phyloP scores from a whole-genome alignment of 2,113 vertebrate genomes.

The Actinemys pallida region DNA sequence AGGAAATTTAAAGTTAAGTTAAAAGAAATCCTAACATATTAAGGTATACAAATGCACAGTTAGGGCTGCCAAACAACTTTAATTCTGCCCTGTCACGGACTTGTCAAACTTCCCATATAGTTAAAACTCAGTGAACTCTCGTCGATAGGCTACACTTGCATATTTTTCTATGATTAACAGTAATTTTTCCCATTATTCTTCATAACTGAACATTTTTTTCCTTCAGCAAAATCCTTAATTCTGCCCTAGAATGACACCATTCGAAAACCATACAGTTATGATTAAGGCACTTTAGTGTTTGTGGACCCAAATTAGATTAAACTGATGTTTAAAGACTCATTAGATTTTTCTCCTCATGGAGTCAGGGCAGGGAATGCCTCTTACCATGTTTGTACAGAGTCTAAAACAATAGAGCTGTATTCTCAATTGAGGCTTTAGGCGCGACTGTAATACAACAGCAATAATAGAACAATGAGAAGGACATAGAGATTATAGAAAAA shows the following conservation, averaged over 20 bases:
- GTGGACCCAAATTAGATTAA: background rate
- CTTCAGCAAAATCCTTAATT: background rate
- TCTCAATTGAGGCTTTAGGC: background rate
- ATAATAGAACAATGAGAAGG: background rate
- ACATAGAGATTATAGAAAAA: background rate
- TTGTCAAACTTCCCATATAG: background rate
- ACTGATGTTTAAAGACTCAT: background rate
- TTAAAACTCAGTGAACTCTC: background rate
- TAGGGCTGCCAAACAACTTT: background rate
- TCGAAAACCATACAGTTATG: background rate
- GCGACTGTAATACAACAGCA: background rate
- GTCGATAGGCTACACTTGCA: background rate
- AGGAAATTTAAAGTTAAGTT: background rate
- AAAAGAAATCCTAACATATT: background rate
- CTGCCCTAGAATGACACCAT: background rate
- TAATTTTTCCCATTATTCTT: background rate
- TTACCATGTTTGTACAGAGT: background rate
- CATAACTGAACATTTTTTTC: background rate
- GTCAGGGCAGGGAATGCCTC: background rate
- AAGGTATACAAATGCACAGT: background rate
- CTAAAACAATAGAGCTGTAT: background rate
- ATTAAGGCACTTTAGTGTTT: background rate
- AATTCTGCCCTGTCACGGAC: background rate
- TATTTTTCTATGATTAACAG: background rate
- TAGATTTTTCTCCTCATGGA: background rate